Evolutionary conservation across 2,888 invertebrate species (phyloP).

Genomic region (Napeogenes sylphis): DNA sequence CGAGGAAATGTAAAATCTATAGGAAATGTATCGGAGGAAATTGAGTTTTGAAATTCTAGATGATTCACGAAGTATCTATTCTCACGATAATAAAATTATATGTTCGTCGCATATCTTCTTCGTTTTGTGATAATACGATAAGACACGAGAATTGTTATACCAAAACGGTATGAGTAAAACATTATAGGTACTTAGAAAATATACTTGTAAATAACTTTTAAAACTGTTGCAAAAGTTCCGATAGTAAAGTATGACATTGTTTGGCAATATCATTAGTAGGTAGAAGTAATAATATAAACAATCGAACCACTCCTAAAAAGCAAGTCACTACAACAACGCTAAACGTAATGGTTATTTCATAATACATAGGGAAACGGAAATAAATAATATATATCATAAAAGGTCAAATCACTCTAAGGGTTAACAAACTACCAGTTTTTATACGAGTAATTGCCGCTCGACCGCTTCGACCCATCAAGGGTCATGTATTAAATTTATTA

Average conservation of each 20-base stretch:
- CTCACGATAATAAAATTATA: slow-evolving; percentile 65
- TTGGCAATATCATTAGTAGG: too few species aligned
- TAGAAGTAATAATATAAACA: too few species aligned
- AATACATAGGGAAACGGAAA: too few species aligned
- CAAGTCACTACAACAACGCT: too few species aligned
- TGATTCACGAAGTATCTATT: slow-evolving; percentile 57
- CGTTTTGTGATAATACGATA: slow-evolving; percentile 25
- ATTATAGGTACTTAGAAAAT: slow-evolving; percentile 19
- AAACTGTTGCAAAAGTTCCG: too few species aligned
- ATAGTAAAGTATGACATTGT: too few species aligned
- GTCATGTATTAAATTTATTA: not conserved
- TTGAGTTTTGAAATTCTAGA: slow-evolving; percentile 68
- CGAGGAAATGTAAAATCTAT: slow-evolving; percentile 63
- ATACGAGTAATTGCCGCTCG: not conserved
- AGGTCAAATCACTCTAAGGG: slow-evolving; percentile 2
- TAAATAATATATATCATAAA: not conserved
- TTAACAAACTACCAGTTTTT: slow-evolving; percentile 5
- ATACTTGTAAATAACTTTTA: not conserved
- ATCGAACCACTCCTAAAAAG: too few species aligned
- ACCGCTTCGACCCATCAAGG: not conserved
- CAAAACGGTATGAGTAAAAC: slow-evolving; percentile 32
- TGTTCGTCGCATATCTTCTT: slow-evolving; percentile 37
- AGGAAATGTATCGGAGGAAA: slow-evolving; percentile 64
- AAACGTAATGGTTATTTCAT: too few species aligned
- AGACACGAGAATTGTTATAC: slow-evolving; percentile 20